Evolutionary conservation across 1,140 invertebrate species (phyloP).

Genomic region (Streblospio benedicti): DNA sequence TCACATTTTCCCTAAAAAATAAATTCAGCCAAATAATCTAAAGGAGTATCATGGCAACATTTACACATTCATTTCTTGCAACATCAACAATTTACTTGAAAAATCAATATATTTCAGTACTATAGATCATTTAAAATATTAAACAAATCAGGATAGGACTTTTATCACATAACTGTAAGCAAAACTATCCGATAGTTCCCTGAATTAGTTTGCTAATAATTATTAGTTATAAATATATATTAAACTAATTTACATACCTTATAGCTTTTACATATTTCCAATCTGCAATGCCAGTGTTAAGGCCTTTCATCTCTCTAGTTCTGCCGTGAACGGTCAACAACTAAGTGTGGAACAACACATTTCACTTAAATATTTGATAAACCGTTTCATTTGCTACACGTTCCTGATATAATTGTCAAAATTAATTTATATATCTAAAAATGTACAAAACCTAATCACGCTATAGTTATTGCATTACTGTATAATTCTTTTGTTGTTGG

Average conservation of each 20-base stretch:
- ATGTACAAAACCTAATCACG: neutral
- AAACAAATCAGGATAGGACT: neutral
- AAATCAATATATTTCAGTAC: neutral
- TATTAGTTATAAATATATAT: neutral
- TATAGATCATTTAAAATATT: neutral
- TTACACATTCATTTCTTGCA: too few relatives aligned
- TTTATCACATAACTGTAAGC: neutral
- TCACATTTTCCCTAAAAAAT: slow-evolving; percentile 66
- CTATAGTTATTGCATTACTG: neutral
- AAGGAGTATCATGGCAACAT: too few relatives aligned
- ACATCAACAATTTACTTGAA: neutral
- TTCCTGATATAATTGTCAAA: neutral
- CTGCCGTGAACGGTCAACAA: slow-evolving; percentile 91
- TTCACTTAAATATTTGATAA: neutral
- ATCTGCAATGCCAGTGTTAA: slow-evolving; percentile 83
- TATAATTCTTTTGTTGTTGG: too few relatives aligned
- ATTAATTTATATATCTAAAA: neutral
- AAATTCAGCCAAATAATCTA: slow-evolving; percentile 7
- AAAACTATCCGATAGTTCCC: slow-evolving; percentile 4
- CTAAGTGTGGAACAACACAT: slow-evolving; percentile 27
- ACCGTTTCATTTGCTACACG: neutral
- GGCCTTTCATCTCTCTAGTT: slow-evolving; percentile 91
- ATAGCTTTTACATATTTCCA: slow-evolving; percentile 90
- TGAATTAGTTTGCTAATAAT: slow-evolving; percentile 1
- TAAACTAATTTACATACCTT: slow-evolving; percentile 53